Evolutionary conservation across 2,113 vertebrate species (phyloP).

Genomic region (Malurus alboscapulatus): DNA sequence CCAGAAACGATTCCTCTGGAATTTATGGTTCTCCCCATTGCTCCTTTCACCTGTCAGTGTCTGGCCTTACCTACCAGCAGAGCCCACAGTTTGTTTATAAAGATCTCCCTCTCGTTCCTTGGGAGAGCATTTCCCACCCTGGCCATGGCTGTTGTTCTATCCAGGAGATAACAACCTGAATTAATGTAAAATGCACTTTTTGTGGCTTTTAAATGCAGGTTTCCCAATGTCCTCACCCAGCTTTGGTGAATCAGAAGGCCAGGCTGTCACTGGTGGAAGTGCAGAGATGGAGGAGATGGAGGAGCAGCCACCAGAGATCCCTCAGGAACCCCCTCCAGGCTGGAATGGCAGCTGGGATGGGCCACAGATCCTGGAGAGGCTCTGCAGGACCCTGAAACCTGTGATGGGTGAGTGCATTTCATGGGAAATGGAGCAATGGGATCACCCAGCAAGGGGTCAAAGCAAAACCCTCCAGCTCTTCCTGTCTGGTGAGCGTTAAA

Average conservation of each 20-base stretch:
- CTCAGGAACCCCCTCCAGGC: not conserved
- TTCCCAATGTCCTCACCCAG: not conserved
- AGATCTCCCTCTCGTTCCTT: too few species aligned
- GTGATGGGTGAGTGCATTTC: not conserved
- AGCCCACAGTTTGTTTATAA: too few species aligned
- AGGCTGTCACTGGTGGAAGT: not conserved
- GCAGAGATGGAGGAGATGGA: not conserved
- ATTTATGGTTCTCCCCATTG: too few species aligned
- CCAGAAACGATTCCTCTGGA: too few species aligned
- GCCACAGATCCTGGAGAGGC: not conserved
- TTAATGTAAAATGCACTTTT: not conserved
- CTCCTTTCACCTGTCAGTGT: too few species aligned
- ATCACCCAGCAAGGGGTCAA: not conserved
- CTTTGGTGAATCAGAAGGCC: not conserved
- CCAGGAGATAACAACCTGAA: not conserved
- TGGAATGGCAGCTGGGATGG: not conserved
- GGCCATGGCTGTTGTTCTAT: not conserved
- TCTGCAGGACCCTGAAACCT: not conserved
- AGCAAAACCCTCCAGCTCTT: not conserved
- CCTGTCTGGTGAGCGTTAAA: not conserved
- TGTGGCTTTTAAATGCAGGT: not conserved
- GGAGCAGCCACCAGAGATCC: not conserved
- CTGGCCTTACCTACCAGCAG: too few species aligned
- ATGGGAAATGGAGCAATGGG: not conserved
- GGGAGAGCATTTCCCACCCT: not conserved